Evolutionary conservation across 2,797 vertebrate species (phyloP).

Genomic region (Chrosomus eos): DNA sequence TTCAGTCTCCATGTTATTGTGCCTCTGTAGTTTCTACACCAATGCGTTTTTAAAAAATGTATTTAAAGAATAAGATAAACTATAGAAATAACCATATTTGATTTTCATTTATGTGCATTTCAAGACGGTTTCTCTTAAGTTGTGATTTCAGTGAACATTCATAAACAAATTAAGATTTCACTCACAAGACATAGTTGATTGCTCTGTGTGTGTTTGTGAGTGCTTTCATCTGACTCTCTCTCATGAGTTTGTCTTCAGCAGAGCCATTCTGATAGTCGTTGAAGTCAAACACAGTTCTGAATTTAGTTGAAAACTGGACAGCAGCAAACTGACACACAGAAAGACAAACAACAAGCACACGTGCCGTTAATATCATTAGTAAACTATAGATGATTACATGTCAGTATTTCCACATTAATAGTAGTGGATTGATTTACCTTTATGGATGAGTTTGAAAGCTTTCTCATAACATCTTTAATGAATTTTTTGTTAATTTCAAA

Average conservation of each 20-base stretch:
- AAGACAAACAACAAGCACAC: neutral
- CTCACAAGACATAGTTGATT: conserved; percentile 77
- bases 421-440: conserved; percentile 67
- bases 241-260: conserved; percentile 52
- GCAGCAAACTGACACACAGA: conserved; percentile 80
- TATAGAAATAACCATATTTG: neutral
- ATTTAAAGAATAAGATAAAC: too few relatives aligned
- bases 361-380: neutral
- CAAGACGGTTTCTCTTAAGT: neutral
- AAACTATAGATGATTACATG: neutral
- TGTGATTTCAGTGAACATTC: neutral
- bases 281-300: conserved; percentile 76
- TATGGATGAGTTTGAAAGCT: conserved; percentile 75
- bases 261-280: conserved; percentile 62
- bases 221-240: conserved; percentile 20
- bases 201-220: conserved; percentile 78
- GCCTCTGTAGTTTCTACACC: too few relatives aligned
- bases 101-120: neutral
- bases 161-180: conserved; percentile 45
- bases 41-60: neutral
- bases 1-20: too few relatives aligned
- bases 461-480: conserved; percentile 77
- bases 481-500: conserved; percentile 78
- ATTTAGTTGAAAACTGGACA: conserved; percentile 70
- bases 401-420: neutral